phyloP scores from a whole-genome alignment of 37 sponge, comb jelly and placozoan genomes.

The Chondrilla cf. caribensis region DNA sequence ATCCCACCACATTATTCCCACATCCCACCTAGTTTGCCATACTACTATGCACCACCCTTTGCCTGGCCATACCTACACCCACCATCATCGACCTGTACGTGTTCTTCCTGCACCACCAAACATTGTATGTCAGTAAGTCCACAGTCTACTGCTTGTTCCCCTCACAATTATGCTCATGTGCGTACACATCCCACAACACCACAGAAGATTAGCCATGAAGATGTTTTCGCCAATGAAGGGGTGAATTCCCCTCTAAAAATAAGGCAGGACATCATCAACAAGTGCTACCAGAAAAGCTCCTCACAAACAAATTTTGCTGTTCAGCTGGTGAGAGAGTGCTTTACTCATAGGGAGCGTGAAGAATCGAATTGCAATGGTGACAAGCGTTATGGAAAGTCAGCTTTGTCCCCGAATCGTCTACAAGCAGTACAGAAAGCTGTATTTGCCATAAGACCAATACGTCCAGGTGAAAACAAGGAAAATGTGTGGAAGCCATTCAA shows the following conservation, averaged over 20 bases:
- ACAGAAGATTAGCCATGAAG: no score
- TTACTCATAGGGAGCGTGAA: not conserved
- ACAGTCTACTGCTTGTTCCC: no score
- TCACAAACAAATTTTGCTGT: not conserved
- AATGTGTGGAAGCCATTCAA: not conserved
- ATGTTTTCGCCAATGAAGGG: not conserved
- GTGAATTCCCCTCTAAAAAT: not conserved
- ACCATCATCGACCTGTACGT: no score
- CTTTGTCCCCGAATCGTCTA: not conserved
- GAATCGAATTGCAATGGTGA: not conserved
- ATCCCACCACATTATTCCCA: no score
- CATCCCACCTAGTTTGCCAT: no score
- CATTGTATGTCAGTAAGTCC: no score
- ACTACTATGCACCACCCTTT: no score
- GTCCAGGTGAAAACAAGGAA: not conserved
- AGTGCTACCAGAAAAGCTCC: not conserved
- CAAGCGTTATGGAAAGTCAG: not conserved
- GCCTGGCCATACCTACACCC: no score
- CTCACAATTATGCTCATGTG: no score
- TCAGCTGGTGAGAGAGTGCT: not conserved
- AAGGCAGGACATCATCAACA: not conserved
- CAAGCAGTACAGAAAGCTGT: not conserved
- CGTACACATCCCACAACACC: no score
- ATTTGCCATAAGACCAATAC: not conserved
- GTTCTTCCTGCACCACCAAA: no score